These are phyloP conservation scores for Drosophila setosimentum DNA, from an alignment of 2,888 invertebrate genomes.

Conservation along the genomic window DNA sequence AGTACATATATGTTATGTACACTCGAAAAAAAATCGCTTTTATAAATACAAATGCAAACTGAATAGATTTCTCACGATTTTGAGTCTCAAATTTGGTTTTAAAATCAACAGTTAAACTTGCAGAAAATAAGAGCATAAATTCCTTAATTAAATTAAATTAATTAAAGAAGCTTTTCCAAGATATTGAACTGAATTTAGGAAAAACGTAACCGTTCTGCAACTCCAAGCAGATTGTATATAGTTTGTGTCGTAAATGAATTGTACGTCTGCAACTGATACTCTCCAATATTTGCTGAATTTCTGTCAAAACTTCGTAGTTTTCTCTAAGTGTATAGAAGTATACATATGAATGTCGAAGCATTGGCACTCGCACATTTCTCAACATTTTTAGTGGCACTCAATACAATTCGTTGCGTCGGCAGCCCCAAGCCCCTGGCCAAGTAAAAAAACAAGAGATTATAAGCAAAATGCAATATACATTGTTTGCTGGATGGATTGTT, in stretches of 20 bases:
- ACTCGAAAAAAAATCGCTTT: background rate
- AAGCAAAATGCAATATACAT: constrained; percentile 79
- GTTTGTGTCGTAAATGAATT: background rate
- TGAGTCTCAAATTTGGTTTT: too few species aligned
- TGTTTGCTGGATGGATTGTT: constrained; percentile 46
- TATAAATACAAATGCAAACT: too few species aligned
- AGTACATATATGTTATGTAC: constrained; percentile 2
- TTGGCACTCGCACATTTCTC: constrained; percentile 76
- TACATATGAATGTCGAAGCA: constrained; percentile 32
- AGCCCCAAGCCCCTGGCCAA: constrained; percentile 23
- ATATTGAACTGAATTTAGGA: rapidly evolving
- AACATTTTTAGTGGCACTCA: constrained; percentile 81
- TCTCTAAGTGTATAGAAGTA: constrained; percentile 2
- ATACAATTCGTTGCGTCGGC: constrained; percentile 79
- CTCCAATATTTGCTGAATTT: background rate
- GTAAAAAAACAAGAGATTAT: constrained; percentile 59
- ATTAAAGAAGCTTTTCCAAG: background rate
- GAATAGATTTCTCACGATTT: background rate
- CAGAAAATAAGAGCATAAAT: background rate
- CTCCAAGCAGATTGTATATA: rapidly evolving
- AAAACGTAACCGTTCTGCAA: background rate
- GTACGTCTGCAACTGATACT: background rate
- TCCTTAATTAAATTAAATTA: background rate
- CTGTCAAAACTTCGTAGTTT: background rate
- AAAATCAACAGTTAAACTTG: background rate